Base-by-base conservation (phyloP, 2,113 vertebrate genomes). In the cattle (Bos taurus) region DNA sequence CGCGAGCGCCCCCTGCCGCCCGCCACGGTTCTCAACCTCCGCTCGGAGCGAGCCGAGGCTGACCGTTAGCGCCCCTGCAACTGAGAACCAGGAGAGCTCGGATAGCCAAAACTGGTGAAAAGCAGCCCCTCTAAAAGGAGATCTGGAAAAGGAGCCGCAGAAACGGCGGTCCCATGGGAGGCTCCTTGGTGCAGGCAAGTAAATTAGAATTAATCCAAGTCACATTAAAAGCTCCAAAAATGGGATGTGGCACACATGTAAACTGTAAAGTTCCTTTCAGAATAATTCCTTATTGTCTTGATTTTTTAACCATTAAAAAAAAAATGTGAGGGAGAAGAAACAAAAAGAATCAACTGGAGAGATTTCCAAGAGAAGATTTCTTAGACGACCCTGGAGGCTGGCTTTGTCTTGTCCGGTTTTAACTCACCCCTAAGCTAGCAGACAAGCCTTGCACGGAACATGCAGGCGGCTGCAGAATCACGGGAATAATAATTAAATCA, bases 371-470 rank as follows among this genome's bases (percentile, higher is more conserved):
- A 85, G 43, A 62, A 30, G 28, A 16, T 30, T 92, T 85, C 33
- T 52, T 46, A 71, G 23, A 60, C 0, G 5, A 59, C 17, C 12
- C 2, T 0, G 4, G 11, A 6, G n/a, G n/a, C 30, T 7, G 74
- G 6, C 85, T 84, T 90, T 1, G 0, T 78, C 59, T 50, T 64
- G n/a, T 57, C 36, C 11, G 40, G 11, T 74, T 74, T 74, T 74
- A 77, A 57, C 52, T 91, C 15, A 15, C 28, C 36, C 67, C 43
- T 81, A 50, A 62, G 5, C 33, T 36, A 87, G 60, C 26, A 46
- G 43, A 46, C 43, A 23, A 7, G 1, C 28, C 8, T 77, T 21
- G 23, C 16, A 46, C 46, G 50, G 56, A 74, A 57, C 21, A 28
- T 26, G 52, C 30, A 9, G 6, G 23, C 1, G 14, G 30, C 81